A percentile compares a stretch with the other conserved stretches of the same genome.
These are phyloP conservation scores for Daboia siamensis DNA, from an alignment of 2,113 vertebrate genomes.

Conservation along the genomic window DNA sequence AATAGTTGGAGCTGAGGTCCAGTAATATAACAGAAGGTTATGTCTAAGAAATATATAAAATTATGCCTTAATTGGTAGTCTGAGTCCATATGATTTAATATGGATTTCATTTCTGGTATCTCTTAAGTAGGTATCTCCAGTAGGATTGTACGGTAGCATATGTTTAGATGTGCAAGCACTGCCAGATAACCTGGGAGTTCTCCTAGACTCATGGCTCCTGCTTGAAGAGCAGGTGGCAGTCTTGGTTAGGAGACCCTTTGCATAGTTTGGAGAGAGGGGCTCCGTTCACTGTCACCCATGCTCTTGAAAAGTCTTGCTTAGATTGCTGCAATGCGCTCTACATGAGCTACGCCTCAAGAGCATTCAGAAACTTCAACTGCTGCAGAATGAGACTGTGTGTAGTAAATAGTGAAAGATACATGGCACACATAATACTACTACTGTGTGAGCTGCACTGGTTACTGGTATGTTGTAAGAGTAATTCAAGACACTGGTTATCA, in stretches of 20 bases:
- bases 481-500: too few species aligned
- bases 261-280: neutral
- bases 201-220: neutral
- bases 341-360: neutral
- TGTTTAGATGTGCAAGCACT: conserved; percentile 13
- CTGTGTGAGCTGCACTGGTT: too few species aligned
- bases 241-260: neutral
- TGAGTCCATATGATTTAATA: neutral
- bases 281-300: neutral
- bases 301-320: neutral
- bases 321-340: neutral
- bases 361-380: neutral
- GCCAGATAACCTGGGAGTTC: neutral
- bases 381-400: neutral
- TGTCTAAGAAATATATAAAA: neutral
- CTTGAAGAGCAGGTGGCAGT: neutral
- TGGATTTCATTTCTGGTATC: neutral
- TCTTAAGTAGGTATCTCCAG: conserved; percentile 25
- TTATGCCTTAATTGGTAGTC: neutral
- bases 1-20: neutral
- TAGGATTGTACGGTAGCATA: neutral
- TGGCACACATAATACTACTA: too few species aligned
- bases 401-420: neutral
- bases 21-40: neutral
- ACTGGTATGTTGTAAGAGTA: too few species aligned